Evolutionary conservation across 2,888 invertebrate species (phyloP), one percentile per base, ranked within the genome.

Genomic region (Phortica okadai): DNA sequence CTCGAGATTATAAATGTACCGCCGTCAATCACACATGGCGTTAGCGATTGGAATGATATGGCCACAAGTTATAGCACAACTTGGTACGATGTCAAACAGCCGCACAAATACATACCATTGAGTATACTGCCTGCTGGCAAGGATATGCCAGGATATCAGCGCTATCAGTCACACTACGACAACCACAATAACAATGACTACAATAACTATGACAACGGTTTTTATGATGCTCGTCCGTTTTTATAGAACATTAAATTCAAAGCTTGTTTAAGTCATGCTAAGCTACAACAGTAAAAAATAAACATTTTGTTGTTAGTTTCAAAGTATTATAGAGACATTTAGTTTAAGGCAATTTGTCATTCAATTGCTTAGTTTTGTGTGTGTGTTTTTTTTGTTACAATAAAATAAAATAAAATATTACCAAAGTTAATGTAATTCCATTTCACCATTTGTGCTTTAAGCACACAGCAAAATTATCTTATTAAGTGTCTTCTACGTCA

Each of bases 1-100:
- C 78, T 90, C 6, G 88, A 89, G 76, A 82, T 90, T 8, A 79
- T 89, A 42, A 89, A 90, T 77, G 76, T 89, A 6, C 80, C 88
- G 0, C 80, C 82, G 5, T 79, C 86, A 6, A 58, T 80, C 80
- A 7, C 80, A 78, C 42, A 42, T 11, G 21, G 62, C n/a, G 69
- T 10, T 8, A 21, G 69, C 7, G 75, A 76, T 21, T 76, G 75
- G 66, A 44, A 76, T 0, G 89, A 89, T 77, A 67, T 85, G 6
- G 78, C 82, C 0, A 66, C 80, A 25, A 88, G 88, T 21, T 88
- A 80, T 75, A 88, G 83, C 80, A 85, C 75, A 73, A 84, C 84
- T 86, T 78, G 84, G 77, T 84, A 84, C 10, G 76, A 44, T 69
- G 50, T 85, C 3, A 67, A 81, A 33, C 86, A 82, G 44, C 79